Evolutionary conservation across 2,888 invertebrate genomes (phyloP), one percentile per base, ranked within the genome.

Genomic region (Aelia acuminata): DNA sequence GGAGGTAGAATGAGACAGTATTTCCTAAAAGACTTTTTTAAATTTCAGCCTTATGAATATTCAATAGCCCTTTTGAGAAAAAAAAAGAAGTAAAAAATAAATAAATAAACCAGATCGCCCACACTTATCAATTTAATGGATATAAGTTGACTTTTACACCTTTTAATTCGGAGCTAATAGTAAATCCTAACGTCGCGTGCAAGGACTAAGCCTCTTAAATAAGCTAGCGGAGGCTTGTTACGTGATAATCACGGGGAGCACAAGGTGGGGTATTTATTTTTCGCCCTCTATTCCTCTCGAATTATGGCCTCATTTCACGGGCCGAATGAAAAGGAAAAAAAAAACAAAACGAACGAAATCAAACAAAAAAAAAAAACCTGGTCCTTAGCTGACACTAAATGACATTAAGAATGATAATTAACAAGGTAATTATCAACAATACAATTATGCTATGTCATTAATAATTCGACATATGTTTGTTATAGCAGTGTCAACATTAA

Each of bases 31-130:
- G 84, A 31, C 84, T 84, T 84, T 84, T 84, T 84, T 49, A 80
- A 84, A 84, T 84, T 84, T n/a, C 84, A 43, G 31, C 48, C 31
- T 84, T 47, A 84, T 84, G 84, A 84, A 80, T 80, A 80, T 80
- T 80, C 75, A 80, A 10, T 43, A 80, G 75, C 43, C 20, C 35
- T 63, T 63, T 63, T 31, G 26, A 15, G 18, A 63, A 15, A 63
- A 63, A 63, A 31, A 63, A 31, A 31, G n/a, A 53, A 2, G 10
- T n/a, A 18, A 63, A 57, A 26, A 63, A 26, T 31, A 63, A 63
- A 63, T 63, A 84, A 84, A 84, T 84, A 84, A 84, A 84, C 84
- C 26, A 84, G 84, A 49, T 49, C 84, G 84, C 84, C 84, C 84
- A 84, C 84, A 84, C 84, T 84, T 48, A 84, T 84, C 84, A 47